Evolutionary conservation across 2,113 vertebrate species (phyloP).

Genomic region (Stegastes partitus): DNA sequence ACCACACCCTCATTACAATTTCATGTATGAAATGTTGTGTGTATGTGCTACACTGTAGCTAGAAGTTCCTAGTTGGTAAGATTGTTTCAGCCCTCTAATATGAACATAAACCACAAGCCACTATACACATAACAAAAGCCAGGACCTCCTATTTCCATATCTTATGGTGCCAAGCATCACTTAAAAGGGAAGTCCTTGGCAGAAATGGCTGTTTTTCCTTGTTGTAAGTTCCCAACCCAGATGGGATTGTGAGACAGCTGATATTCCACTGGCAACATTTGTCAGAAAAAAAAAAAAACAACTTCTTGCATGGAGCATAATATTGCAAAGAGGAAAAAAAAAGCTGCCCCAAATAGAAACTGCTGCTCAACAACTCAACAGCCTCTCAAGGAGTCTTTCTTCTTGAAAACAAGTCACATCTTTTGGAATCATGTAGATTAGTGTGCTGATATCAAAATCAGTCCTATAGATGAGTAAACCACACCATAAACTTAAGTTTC

Average conservation of each 20-base stretch:
- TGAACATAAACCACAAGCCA: not conserved
- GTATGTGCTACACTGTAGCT: not conserved
- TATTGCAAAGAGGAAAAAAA: no score
- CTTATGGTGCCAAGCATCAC: not conserved
- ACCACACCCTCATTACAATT: conserved; percentile 8
- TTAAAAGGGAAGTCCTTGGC: not conserved
- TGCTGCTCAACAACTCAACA: not conserved
- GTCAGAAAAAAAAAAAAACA: no score
- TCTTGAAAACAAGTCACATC: not conserved
- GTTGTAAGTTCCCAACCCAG: no score
- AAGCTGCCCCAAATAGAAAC: no score
- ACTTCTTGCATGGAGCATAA: no score
- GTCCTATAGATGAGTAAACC: not conserved
- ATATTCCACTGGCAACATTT: no score
- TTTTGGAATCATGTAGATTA: conserved; percentile 2
- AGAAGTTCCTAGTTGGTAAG: no score
- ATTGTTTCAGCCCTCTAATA: no score
- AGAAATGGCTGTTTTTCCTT: no score
- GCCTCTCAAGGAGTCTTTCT: not conserved
- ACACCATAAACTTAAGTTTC: not conserved
- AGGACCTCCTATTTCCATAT: not conserved
- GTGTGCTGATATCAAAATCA: not conserved
- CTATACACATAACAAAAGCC: not conserved
- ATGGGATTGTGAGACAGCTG: no score
- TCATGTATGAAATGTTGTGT: not conserved